Evolutionary conservation across 2,888 invertebrate genomes (phyloP).

Genomic region (Mythimna albipuncta): DNA sequence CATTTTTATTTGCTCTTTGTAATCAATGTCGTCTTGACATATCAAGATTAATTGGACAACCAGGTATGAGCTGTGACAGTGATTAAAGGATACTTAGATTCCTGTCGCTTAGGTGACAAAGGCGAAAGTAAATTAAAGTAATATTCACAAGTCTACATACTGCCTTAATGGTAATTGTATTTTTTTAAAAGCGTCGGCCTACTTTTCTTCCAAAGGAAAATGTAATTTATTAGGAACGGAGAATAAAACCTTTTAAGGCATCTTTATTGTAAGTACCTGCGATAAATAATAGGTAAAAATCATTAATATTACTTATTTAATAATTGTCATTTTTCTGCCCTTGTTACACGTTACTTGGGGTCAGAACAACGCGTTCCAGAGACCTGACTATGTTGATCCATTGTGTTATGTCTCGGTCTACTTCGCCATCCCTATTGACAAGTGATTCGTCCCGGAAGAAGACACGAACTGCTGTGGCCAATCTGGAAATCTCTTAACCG

Average conservation of each 20-base stretch:
- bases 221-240: not conserved
- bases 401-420: too few species aligned
- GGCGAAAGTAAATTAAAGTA: conserved; percentile 16
- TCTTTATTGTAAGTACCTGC: not conserved
- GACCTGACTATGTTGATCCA: too few species aligned
- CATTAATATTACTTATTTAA: not conserved
- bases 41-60: not conserved
- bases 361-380: too few species aligned
- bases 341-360: too few species aligned
- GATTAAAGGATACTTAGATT: conserved; percentile 31
- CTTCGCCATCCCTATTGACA: too few species aligned
- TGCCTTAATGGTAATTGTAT: conserved; percentile 5
- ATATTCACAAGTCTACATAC: not conserved
- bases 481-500: too few species aligned
- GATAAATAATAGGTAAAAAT: not conserved
- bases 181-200: not conserved
- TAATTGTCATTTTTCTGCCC: too few species aligned
- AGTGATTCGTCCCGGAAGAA: too few species aligned
- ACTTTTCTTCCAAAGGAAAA: conserved; percentile 5
- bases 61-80: not conserved
- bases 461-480: too few species aligned
- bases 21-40: not conserved
- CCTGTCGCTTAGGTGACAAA: conserved; percentile 6
- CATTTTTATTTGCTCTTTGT: not conserved
- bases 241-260: conserved; percentile 2